Evolutionary conservation across 2,888 invertebrate species (phyloP).

Genomic region (Sinopyrophorus schimmeli): DNA sequence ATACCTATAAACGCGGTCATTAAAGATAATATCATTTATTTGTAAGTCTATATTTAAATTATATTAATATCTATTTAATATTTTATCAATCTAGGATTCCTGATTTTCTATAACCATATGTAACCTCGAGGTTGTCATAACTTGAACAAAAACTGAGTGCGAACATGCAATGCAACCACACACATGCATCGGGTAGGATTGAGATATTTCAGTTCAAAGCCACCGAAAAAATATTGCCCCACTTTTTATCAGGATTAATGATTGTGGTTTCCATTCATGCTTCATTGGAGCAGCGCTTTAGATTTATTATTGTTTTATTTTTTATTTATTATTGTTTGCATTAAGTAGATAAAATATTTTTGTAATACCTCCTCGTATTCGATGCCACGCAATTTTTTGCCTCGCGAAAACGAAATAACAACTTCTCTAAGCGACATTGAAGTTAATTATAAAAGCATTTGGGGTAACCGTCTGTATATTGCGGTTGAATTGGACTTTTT

Average conservation of each 20-base stretch:
- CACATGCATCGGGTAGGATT: conserved; percentile 43
- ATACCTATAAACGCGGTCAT: too few species aligned
- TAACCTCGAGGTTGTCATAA: too few species aligned
- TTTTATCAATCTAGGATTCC: too few species aligned
- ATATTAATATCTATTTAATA: too few species aligned
- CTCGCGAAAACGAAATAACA: conserved; percentile 3
- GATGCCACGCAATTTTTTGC: too few species aligned
- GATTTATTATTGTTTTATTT: conserved; percentile 45
- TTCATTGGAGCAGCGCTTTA: conserved; percentile 47
- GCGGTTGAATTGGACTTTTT: conserved; percentile 5
- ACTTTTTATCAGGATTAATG: conserved; percentile 50
- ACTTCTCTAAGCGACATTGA: too few species aligned
- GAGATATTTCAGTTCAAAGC: conserved; percentile 49
- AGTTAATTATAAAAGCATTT: conserved; percentile 17
- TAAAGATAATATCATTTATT: too few species aligned
- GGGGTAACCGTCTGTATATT: conserved; percentile 9
- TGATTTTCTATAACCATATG: too few species aligned
- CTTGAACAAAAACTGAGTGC: conserved; percentile 38
- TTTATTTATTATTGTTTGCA: conserved; percentile 39
- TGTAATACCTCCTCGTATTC: too few species aligned
- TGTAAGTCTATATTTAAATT: too few species aligned
- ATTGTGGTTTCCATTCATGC: conserved; percentile 52
- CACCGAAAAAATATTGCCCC: conserved; percentile 46
- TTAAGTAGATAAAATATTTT: too few species aligned
- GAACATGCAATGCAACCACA: conserved; percentile 43